A percentile compares a stretch with the other conserved stretches of the same genome.
Conservation (phyloP, 2,888 invertebrate species). For the Orthonychiurus folsomi region DNA sequence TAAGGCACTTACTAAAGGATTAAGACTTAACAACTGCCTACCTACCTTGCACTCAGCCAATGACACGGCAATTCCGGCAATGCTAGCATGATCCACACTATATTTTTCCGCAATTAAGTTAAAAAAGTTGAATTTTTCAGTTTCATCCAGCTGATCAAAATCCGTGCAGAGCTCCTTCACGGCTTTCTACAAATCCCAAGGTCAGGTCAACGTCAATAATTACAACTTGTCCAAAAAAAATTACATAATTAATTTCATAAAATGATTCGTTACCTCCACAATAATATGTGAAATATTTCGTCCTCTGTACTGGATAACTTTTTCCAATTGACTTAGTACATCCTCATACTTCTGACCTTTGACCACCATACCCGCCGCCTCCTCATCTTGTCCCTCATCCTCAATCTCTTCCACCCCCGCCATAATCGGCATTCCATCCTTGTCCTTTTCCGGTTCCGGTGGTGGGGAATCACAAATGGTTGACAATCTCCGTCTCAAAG, state of each 20-base stretch:
- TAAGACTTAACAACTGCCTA: conserved; percentile 21
- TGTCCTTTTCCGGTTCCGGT: neutral
- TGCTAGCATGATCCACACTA: conserved; percentile 46
- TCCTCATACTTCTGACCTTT: conserved; percentile 17
- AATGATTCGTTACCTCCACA: conserved; percentile 29
- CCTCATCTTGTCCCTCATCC: conserved; percentile 14
- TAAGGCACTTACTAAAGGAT: conserved; percentile 16
- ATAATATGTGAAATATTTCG: conserved; percentile 30
- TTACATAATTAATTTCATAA: neutral
- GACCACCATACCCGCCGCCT: neutral
- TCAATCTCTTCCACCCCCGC: conserved; percentile 10
- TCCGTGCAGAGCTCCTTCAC: conserved; percentile 33
- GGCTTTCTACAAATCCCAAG: conserved; percentile 22
- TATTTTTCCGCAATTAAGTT: conserved; percentile 45
- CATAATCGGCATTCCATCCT: neutral
- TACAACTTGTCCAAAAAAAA: neutral
- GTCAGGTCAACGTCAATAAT: no score
- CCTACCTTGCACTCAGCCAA: conserved; percentile 42
- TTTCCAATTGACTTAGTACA: conserved; percentile 27
- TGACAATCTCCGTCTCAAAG: conserved; percentile 20
- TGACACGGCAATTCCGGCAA: conserved; percentile 44
- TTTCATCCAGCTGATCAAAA: conserved; percentile 34
- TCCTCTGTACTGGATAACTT: conserved; percentile 27
- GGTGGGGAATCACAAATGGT: conserved; percentile 22
- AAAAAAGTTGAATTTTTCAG: conserved; percentile 45